phyloP scores from a whole-genome alignment of 2,797 vertebrate species.

The Sorex maritimensis region DNA sequence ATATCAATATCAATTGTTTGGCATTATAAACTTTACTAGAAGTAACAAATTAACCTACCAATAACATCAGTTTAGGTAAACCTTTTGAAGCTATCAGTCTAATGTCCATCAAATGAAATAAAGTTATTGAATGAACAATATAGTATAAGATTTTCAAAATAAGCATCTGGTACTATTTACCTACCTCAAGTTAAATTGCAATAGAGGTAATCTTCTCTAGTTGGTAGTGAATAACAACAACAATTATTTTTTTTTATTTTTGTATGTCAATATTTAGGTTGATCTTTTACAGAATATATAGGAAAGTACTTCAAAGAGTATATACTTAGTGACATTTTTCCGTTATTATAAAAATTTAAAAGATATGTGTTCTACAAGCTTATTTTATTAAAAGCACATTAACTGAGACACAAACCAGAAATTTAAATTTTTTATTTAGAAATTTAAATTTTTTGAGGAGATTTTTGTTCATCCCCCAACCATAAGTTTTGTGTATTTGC shows the following conservation, averaged over 20 bases:
- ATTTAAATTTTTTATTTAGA: background rate
- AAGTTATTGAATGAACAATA: background rate
- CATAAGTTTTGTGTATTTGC: background rate
- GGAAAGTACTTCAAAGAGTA: background rate
- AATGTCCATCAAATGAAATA: slow-evolving; percentile 47
- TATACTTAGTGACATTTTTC: background rate
- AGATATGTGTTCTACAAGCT: background rate
- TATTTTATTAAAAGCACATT: slow-evolving; percentile 34
- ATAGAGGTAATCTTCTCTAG: background rate
- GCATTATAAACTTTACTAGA: slow-evolving; percentile 38
- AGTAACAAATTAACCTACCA: background rate
- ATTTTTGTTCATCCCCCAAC: slow-evolving; percentile 20
- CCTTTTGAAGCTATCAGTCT: background rate
- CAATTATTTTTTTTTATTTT: slow-evolving; percentile 14
- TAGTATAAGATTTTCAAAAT: background rate
- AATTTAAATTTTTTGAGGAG: slow-evolving; percentile 45
- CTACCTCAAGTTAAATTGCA: background rate
- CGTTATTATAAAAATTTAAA: background rate
- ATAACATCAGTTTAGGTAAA: slow-evolving; percentile 54
- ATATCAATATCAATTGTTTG: slow-evolving; percentile 13
- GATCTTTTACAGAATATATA: background rate
- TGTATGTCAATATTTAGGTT: background rate
- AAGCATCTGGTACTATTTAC: background rate
- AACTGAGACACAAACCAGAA: background rate
- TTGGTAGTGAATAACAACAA: background rate